Conservation (phyloP, 2,113 vertebrate genomes). For the Leptosomus discolor region DNA sequence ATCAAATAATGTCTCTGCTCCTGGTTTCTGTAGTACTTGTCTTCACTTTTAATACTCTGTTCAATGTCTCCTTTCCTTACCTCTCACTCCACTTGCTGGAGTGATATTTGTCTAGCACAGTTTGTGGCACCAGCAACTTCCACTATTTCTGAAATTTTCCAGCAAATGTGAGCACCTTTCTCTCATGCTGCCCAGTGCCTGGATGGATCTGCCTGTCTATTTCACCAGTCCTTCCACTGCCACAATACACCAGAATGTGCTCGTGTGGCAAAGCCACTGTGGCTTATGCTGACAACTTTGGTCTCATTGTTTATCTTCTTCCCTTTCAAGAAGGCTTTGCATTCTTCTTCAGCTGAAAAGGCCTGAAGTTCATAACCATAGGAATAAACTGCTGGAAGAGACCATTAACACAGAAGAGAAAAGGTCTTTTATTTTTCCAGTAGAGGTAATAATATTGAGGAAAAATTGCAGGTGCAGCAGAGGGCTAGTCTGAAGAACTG, state of each 20-base stretch:
- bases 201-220: neutral
- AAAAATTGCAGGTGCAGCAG: neutral
- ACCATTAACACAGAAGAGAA: neutral
- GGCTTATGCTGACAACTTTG: neutral
- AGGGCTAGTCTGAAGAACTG: neutral
- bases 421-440: neutral
- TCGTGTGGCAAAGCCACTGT: neutral
- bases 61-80: neutral
- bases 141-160: neutral
- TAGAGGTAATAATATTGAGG: neutral
- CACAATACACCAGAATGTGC: accelerated
- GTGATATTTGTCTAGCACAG: neutral
- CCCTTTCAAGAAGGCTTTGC: neutral
- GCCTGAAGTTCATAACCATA: neutral
- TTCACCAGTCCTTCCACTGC: neutral
- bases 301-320: neutral
- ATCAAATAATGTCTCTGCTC: neutral
- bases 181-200: neutral
- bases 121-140: neutral
- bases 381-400: neutral
- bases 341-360: neutral
- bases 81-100: neutral
- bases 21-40: neutral
- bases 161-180: neutral
- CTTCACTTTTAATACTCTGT: neutral